Evolutionary conservation across 2,113 vertebrate species (phyloP).

Genomic region (Macaca mulatta): DNA sequence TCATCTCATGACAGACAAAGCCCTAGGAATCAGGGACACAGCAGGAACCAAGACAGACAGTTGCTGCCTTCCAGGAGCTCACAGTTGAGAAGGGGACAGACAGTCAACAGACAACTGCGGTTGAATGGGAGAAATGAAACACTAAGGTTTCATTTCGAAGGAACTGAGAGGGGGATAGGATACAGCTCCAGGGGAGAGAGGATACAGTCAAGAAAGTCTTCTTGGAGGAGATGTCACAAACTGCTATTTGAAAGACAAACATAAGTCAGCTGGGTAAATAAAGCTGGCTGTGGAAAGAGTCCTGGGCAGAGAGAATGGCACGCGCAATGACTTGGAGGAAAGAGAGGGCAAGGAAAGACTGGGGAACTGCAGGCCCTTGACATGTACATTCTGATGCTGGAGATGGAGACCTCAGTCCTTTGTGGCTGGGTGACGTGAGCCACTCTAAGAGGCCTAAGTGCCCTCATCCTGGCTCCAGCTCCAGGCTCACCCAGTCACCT

Average conservation of each 20-base stretch:
- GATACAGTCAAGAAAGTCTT: neutral
- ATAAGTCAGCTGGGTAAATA: neutral
- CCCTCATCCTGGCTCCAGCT: neutral
- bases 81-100: neutral
- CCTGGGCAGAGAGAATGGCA: neutral
- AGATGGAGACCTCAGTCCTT: neutral
- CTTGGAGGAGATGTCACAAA: neutral
- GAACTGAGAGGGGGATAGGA: neutral
- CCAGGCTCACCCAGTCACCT: neutral
- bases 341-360: neutral
- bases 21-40: neutral
- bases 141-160: neutral
- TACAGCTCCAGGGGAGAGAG: neutral
- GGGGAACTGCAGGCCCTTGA: neutral
- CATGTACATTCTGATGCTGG: too few relatives aligned
- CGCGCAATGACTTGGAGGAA: neutral
- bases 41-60: neutral
- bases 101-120: neutral
- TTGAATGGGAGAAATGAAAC: neutral
- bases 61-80: neutral
- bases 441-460: neutral
- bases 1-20: neutral
- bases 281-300: neutral
- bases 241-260: neutral
- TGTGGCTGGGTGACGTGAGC: neutral